Evolutionary conservation across 2,113 vertebrate genomes (phyloP), one percentile per base, ranked within the genome.

Genomic region (Meriones unguiculatus): DNA sequence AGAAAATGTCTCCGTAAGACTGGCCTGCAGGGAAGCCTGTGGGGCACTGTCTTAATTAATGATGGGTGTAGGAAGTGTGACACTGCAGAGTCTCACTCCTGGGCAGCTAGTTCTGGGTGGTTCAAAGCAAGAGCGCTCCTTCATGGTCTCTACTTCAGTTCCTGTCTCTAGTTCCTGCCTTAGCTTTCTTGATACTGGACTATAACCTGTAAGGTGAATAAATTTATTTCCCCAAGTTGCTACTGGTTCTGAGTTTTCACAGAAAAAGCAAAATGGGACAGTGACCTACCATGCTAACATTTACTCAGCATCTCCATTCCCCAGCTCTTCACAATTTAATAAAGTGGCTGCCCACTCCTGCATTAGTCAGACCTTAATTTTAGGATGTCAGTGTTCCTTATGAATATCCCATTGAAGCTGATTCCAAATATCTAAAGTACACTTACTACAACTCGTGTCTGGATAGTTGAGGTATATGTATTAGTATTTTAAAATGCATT

Each of bases 391-490:
- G 5, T 35, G 35, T 65, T 94, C 14, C 30, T 93, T 82, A 5
- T 46, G 87, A 94, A 86, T 75, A 65, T 86, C 64, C 62, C 24
- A 94, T 9, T 92, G 38, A 91, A 91, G 1, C 64, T 91, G 41
- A 93, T 35, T 87, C 25, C n/a, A 90, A 46, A 90, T 0, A 93
- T 72, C 77, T 93, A 12, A 70, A 67, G 62, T 32, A 28, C 4
- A 69, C n/a, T 14, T 69, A 50, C 7, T 50, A 50, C 41, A 67
- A 5, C 35, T 17, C 1, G 12, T n/a, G 69, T 96, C 82, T 32
- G 65, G 22, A 62, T 95, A 89, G 72, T 2, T 46, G 4, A 85
- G 2, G 20, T 78, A 38, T 76, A 46, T 4, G 35, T 30, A 90
- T 18, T 2, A 77, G 2, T 91, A 90, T 88, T 81, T 38, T 91